Conservation (phyloP, 1,140 invertebrate genomes). For the Drosophila lowei region DNA sequence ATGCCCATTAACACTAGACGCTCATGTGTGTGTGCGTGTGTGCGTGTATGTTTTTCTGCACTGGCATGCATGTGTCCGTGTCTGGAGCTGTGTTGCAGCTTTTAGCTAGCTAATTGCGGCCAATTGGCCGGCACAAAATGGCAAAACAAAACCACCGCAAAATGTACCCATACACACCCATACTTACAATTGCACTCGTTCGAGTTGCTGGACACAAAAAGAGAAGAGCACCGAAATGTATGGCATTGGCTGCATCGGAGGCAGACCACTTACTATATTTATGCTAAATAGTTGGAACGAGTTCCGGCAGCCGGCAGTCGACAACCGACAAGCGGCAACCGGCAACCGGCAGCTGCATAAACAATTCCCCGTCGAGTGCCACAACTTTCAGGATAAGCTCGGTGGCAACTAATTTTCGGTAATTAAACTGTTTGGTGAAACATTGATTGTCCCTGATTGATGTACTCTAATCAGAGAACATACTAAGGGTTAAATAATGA, state of each 20-base stretch:
- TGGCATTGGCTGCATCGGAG: no score
- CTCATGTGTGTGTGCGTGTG: background rate
- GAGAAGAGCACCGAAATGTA: no score
- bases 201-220: no score
- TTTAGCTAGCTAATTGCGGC: conserved; percentile 63
- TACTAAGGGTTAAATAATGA: no score
- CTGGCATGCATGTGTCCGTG: background rate
- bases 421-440: no score
- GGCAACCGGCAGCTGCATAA: conserved; percentile 64
- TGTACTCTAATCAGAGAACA: no score
- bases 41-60: background rate
- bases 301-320: no score
- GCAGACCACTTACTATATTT: conserved; percentile 44
- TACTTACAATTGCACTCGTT: no score
- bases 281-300: conserved; percentile 39
- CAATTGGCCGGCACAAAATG: conserved; percentile 46
- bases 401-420: no score
- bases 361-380: conserved; percentile 38
- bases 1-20: conserved; percentile 66
- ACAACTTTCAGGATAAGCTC: no score
- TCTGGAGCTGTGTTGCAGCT: conserved; percentile 17
- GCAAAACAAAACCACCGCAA: conserved; percentile 47
- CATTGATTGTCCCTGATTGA: no score
- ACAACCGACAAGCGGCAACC: no score
- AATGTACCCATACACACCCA: conserved; percentile 19